These are phyloP conservation scores for Phocoena sinus DNA, from an alignment of 2,113 vertebrate species.

Conservation along the genomic window DNA sequence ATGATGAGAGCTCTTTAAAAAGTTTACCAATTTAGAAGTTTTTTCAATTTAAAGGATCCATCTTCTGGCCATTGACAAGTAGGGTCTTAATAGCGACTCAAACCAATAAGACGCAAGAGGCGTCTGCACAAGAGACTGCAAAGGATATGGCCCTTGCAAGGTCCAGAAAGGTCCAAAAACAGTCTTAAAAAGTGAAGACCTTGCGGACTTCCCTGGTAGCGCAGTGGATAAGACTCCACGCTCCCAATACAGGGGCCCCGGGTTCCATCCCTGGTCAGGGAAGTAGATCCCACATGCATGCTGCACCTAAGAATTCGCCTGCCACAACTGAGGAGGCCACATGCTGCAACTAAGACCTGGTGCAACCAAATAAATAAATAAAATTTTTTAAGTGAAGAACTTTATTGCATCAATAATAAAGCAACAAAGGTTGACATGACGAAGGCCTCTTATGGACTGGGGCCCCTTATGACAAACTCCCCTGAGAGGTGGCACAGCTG, in stretches of 20 bases:
- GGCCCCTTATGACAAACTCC: background rate
- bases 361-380: no score
- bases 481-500: background rate
- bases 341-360: no score
- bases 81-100: background rate
- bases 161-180: background rate
- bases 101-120: background rate
- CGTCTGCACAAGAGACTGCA: background rate
- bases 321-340: no score
- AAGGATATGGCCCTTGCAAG: background rate
- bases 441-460: background rate
- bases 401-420: background rate
- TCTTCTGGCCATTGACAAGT: background rate
- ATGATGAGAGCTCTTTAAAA: background rate
- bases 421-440: background rate
- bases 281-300: no score
- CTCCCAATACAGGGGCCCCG: no score
- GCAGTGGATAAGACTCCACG: no score
- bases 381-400: background rate
- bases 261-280: no score
- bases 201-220: background rate
- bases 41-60: background rate
- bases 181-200: background rate
- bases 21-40: background rate
- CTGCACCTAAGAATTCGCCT: no score